Base-by-base conservation (phyloP, 2,797 vertebrate species). In the Mionectes olivaceus region DNA sequence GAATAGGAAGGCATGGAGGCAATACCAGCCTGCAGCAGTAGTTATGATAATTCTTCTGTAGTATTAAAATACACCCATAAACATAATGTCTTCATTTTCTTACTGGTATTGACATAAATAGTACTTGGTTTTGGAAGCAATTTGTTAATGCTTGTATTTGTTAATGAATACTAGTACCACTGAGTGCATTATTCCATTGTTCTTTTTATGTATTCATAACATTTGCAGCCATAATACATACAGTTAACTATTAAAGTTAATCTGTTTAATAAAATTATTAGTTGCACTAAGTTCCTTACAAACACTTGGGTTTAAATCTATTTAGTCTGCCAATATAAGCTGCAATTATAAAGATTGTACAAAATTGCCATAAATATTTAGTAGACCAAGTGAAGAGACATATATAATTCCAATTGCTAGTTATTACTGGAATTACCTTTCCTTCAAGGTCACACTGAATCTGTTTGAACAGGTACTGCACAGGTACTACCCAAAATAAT, bases 391-490 rank as follows among this genome's bases (percentile, higher is more conserved):
- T 81, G 94, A 91, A 92, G 87, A 93, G 79, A 80, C 15, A 18
- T 2, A 81, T 10, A 83, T 93, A 96, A 97, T 94, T 92, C 94
- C 97, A 97, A 91, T 85, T 97, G 95, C 90, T 96, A 96, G 85
- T 85, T 96, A 89, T 96, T 97, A 96, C 90, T 81, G 94, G 94
- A 94, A 95, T 97, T 97, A 96, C 82, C 90, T 87, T 96, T 94
- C 93, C 94, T 96, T 89, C 95, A 94, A 95, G 83, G 91, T 60
- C 93, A 85, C 91, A 96, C 90, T 94, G 95, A 94, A 94, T 96
- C 86, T 96, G 94, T 96, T 94, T 92, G 78, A 97, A 97, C 90
- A 95, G 76, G 90, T 84, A 97, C 61, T 89, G 46, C 53, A 88
- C 68, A 74, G 50, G 50, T 30, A 52, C 25, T 85, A 83, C 86